Evolutionary conservation across 2,888 invertebrate species (phyloP), one percentile per base, ranked within the genome.

Genomic region (Cataglyphis livida): DNA sequence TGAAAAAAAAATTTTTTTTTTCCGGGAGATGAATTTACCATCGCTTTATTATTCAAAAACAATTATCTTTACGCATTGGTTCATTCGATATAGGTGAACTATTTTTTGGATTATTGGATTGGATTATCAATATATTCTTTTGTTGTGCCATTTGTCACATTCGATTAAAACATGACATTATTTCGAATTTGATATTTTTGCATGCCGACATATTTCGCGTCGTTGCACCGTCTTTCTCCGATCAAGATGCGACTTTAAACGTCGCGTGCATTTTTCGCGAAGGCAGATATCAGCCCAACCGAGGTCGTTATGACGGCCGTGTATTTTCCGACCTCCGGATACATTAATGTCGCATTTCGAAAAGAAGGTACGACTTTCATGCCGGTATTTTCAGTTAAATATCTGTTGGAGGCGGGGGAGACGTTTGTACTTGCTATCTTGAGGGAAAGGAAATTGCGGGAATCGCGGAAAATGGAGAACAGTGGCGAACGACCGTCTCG

Each of bases 341-440:
- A 76, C 76, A 41, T 66, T 76, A 76, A 76, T 68, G 68, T 76
- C 76, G 68, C 57, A 57, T 76, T 68, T 66, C 32, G 66, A 68
- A 57, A 76, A 66, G 38, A 66, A 41, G 68, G 66, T 54, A 57
- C 32, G 76, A 66, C 68, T 57, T 41, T 76, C 32, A n/a, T n/a
- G 76, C 32, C 76, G 38, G 12, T 76, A 66, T 41, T 65, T 54
- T 66, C 41, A 54, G 38, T 66, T 76, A 66, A 76, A 66, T 57
- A 66, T 35, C 41, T 15, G 38, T 2, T 28, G 9, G n/a, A 28
- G 9, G n/a, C 28, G 7, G 25, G 25, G 51, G 12, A 51, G 25
- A 54, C 32, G 73, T 61, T 48, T 48, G 61, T 32, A 6, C 21
- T 54, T 54, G 54, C 65, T 76, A 76, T 68, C 76, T 76, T 57